A percentile compares a stretch with the other conserved stretches of the same genome.
phyloP scores from a whole-genome alignment of 2,888 invertebrate genomes.

The Andrena dorsata region DNA sequence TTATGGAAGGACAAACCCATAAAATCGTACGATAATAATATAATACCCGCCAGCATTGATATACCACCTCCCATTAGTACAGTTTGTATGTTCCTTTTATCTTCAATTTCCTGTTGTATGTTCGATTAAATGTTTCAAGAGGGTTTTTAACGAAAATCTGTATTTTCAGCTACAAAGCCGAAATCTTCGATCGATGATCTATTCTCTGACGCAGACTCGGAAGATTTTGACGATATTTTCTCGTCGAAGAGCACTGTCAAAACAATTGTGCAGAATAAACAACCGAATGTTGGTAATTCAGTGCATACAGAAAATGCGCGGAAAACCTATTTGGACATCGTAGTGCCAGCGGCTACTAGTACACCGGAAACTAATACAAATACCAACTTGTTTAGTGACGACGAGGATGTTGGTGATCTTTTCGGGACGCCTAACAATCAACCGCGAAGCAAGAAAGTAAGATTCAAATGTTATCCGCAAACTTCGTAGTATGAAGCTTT shows the following conservation, averaged over 20 bases:
- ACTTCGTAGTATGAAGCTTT: background rate
- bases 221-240: constrained; percentile 83
- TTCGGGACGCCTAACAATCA: constrained; percentile 70
- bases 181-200: constrained; percentile 84
- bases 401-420: constrained; percentile 76
- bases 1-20: constrained; percentile 77
- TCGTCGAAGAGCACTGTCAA: constrained; percentile 76
- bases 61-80: constrained; percentile 82
- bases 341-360: constrained; percentile 49
- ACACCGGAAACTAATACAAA: constrained; percentile 76
- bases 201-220: constrained; percentile 82
- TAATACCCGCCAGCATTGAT: constrained; percentile 82
- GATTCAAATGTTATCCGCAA: background rate
- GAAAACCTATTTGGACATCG: constrained; percentile 69
- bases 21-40: constrained; percentile 76
- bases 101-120: background rate
- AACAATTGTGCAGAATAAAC: constrained; percentile 51
- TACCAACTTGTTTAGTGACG: constrained; percentile 77
- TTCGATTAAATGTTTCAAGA: background rate
- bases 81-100: constrained; percentile 73
- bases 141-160: background rate
- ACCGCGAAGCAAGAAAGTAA: constrained; percentile 66
- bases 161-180: constrained; percentile 77
- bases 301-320: constrained; percentile 25
- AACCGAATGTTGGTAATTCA: constrained; percentile 36